These are phyloP conservation scores for Drosophila limbata DNA, from an alignment of 2,888 invertebrate species.

Conservation along the genomic window DNA sequence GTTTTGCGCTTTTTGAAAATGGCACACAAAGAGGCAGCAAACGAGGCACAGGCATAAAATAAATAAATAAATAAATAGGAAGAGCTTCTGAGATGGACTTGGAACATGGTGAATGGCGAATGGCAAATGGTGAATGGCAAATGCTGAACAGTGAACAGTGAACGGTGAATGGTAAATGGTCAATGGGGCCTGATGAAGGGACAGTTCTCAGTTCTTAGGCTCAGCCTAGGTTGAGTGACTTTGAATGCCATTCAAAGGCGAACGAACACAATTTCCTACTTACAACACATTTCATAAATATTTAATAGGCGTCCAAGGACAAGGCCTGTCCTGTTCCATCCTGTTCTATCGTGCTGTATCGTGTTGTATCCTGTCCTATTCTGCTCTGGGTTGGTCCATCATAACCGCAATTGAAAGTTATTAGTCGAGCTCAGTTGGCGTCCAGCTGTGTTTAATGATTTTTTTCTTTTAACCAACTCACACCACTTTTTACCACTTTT, in stretches of 20 bases:
- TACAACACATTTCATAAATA: conserved; percentile 71
- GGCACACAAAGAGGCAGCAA: conserved; percentile 51
- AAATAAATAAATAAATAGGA: conserved; percentile 67
- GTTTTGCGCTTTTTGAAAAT: conserved; percentile 63
- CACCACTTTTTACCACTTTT: conserved; percentile 3
- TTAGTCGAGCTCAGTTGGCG: conserved; percentile 65
- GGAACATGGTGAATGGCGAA: conserved; percentile 15
- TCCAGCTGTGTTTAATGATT: conserved; percentile 66
- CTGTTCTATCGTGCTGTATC: not conserved
- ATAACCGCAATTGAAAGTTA: conserved; percentile 71
- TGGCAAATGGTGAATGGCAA: conserved; percentile 1
- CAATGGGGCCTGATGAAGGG: conserved; percentile 27
- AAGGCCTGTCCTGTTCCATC: conserved; percentile 9
- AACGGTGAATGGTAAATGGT: conserved; percentile 18
- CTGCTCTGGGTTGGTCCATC: conserved; percentile 20
- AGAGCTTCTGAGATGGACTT: conserved; percentile 43
- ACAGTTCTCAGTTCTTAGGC: conserved; percentile 36
- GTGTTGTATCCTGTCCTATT: not conserved
- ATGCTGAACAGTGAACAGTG: not conserved
- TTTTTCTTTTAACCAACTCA: conserved; percentile 1
- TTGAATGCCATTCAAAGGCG: conserved; percentile 58
- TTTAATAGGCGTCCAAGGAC: conserved; percentile 64
- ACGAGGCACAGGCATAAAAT: conserved; percentile 60
- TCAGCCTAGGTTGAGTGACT: conserved; percentile 55
- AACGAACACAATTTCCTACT: conserved; percentile 72